phyloP scores from a whole-genome alignment of 2,888 invertebrate species.

The Sinopyrophorus schimmeli region DNA sequence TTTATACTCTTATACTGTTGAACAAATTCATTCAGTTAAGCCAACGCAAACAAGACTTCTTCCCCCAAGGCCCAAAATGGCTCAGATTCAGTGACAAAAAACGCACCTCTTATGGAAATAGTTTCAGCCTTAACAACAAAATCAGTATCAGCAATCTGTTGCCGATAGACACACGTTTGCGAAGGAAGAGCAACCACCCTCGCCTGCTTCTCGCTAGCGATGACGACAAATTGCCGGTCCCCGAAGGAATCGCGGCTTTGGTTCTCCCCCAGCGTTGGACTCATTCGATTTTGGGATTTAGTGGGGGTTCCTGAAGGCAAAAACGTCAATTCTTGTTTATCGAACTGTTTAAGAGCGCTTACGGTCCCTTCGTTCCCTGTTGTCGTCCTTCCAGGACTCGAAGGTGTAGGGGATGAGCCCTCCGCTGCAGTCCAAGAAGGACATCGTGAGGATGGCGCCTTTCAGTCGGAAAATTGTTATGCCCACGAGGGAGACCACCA shows the following conservation, averaged over 20 bases:
- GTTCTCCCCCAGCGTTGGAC: conserved; percentile 68
- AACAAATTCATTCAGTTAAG: no score
- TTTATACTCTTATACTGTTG: no score
- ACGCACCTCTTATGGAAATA: conserved; percentile 84
- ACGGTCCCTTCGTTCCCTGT: conserved; percentile 59
- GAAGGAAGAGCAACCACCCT: conserved; percentile 92
- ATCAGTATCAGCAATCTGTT: conserved; percentile 89
- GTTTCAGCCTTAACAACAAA: conserved; percentile 95
- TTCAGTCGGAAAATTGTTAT: conserved; percentile 96
- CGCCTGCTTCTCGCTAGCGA: conserved; percentile 94
- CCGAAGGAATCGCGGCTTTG: conserved; percentile 58
- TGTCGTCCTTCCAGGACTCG: conserved; percentile 93
- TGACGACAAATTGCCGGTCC: conserved; percentile 90
- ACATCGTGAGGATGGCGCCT: conserved; percentile 91
- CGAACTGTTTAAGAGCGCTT: conserved; percentile 12
- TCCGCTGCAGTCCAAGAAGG: conserved; percentile 95
- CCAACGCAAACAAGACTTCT: no score
- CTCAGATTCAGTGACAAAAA: no score
- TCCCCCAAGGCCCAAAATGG: no score
- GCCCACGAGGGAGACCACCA: conserved; percentile 89
- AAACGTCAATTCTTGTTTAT: neutral
- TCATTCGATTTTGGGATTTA: conserved; percentile 71
- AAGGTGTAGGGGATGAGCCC: conserved; percentile 86
- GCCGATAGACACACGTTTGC: conserved; percentile 91
- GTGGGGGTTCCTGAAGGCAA: conserved; percentile 64